These are phyloP conservation scores for Nycticebus coucang DNA, from an alignment of 2,113 vertebrate species.

Conservation along the genomic window DNA sequence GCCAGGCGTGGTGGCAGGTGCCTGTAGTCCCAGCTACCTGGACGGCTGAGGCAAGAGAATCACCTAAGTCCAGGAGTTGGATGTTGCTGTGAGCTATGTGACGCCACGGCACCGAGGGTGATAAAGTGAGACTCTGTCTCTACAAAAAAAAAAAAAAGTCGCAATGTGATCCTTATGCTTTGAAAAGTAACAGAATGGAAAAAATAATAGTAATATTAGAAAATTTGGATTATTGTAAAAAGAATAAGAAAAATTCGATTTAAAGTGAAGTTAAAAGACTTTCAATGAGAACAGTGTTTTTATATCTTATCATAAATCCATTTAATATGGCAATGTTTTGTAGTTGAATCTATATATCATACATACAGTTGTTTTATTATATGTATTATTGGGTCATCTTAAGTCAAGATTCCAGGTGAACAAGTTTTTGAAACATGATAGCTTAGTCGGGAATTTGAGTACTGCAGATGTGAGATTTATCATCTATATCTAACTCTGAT, in stretches of 20 bases:
- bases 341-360: neutral
- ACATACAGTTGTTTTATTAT: neutral
- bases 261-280: slow-evolving; percentile 9
- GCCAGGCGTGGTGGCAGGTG: no score
- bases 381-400: slow-evolving; percentile 8
- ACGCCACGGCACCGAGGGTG: no score
- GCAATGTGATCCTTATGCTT: slow-evolving; percentile 24
- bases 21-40: no score
- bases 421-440: neutral
- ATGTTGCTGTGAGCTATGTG: no score
- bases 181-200: slow-evolving; percentile 35
- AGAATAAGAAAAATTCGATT: slow-evolving; percentile 43
- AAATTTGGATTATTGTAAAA: slow-evolving; percentile 30
- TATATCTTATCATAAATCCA: neutral
- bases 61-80: no score
- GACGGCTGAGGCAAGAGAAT: no score
- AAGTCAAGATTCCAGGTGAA: slow-evolving; percentile 30
- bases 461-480: neutral
- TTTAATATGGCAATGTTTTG: neutral
- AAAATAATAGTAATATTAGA: slow-evolving; percentile 49
- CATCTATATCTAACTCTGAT: slow-evolving; percentile 3
- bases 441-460: neutral
- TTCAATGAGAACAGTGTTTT: slow-evolving; percentile 19
- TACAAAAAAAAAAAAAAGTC: neutral
- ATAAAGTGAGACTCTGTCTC: no score